These are phyloP conservation scores for Tamandua tetradactyla DNA, from an alignment of 2,797 vertebrate genomes.

Conservation along the genomic window DNA sequence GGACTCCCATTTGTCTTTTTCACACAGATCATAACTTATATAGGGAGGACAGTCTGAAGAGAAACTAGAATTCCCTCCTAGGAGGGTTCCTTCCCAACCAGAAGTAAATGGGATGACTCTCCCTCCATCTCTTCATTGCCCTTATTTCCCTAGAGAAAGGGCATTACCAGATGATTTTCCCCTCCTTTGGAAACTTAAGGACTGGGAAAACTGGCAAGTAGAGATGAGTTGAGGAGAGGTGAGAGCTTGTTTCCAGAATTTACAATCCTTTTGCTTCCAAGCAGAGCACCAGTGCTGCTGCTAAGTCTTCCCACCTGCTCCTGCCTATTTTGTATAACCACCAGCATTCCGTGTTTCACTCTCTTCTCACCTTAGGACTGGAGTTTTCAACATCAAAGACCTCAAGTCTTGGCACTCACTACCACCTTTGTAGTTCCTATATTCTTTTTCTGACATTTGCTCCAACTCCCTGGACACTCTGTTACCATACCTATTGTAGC, in stretches of 20 bases:
- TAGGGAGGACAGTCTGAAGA: not conserved
- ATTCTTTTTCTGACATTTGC: not conserved
- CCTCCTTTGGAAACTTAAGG: not conserved
- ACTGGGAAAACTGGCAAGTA: not conserved
- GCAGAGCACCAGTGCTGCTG: not conserved
- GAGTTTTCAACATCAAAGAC: not conserved
- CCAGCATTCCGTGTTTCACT: not conserved
- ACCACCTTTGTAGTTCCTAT: not conserved
- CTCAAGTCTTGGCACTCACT: not conserved
- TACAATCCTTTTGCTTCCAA: not conserved
- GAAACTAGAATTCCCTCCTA: not conserved
- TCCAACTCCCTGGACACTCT: not conserved
- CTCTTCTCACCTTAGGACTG: not conserved
- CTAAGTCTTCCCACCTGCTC: not conserved
- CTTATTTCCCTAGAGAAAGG: constrained; percentile 34
- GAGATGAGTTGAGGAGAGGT: not conserved
- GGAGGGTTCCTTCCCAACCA: constrained; percentile 40
- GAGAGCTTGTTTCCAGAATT: not conserved
- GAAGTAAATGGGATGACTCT: not conserved
- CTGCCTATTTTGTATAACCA: not conserved
- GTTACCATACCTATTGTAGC: not conserved
- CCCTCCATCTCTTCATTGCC: not conserved
- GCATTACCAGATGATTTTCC: not conserved
- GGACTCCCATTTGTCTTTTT: not conserved
- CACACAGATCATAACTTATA: not conserved